Conservation (phyloP, 2,113 vertebrate genomes). For the Seriola dumerili region DNA sequence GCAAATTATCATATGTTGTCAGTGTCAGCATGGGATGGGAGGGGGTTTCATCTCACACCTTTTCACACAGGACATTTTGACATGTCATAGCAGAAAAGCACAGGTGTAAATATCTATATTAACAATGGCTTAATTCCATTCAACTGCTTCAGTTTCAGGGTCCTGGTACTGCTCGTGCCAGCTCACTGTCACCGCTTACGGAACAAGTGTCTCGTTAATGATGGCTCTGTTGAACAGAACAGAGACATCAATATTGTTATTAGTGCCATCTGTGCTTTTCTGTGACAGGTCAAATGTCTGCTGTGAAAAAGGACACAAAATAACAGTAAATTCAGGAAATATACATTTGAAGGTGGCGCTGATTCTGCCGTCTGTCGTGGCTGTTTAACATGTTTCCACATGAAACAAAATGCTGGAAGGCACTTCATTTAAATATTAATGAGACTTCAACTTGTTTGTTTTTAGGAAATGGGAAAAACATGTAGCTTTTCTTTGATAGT, state of each 20-base stretch:
- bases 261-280: background rate
- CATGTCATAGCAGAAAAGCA: background rate
- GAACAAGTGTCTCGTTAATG: background rate
- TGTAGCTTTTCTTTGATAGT: background rate
- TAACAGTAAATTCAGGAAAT: background rate
- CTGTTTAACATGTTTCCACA: slow-evolving; percentile 13
- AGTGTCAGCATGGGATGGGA: background rate
- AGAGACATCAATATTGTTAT: background rate
- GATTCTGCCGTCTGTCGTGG: slow-evolving; percentile 1
- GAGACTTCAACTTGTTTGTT: slow-evolving; percentile 25
- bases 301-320: background rate
- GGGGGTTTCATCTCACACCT: background rate
- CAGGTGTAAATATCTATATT: background rate
- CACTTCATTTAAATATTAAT: slow-evolving; percentile 39
- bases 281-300: background rate
- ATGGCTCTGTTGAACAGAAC: background rate
- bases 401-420: slow-evolving; percentile 17
- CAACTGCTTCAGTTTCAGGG: background rate
- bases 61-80: background rate
- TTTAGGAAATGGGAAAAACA: slow-evolving; percentile 5
- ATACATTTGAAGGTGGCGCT: background rate
- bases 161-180: background rate
- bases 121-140: background rate
- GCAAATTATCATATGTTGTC: background rate
- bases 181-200: background rate